Evolutionary conservation across 2,888 invertebrate species (phyloP), one percentile per base, ranked within the genome.

Genomic region (Acholoe squamosa): DNA sequence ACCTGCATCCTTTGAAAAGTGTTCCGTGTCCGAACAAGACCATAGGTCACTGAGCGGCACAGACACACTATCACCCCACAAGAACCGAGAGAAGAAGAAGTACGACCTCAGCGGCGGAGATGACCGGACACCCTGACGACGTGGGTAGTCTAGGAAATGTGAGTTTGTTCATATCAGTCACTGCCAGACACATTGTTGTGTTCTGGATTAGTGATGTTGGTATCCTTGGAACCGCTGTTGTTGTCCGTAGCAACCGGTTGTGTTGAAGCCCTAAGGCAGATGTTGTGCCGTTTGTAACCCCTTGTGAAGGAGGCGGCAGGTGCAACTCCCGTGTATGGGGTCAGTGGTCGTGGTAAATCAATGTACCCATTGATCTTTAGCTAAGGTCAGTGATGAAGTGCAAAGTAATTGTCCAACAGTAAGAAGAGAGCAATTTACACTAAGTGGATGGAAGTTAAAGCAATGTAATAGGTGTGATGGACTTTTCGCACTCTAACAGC

Each of bases 1-100:
- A 33, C 92, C 91, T 54, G 54, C 88, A 10, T 91, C 91, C 16
- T 89, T 91, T n/a, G 91, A 92, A 84, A 91, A 91, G 86, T 91
- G 90, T 67, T 89, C 84, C 25, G 90, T 91, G n/a, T 61, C 90
- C 0, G 86, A 76, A n/a, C 33, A 67, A n/a, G 89, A 90, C 54
- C 33, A 86, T 76, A n/a, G 76, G 84, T 51, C 54, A 34, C 61
- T 25, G 22, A 86, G 52, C 31, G 10, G 56, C 16, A n/a, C 1
- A 25, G 25, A 52, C 28, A 52, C 56, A 28, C 86, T 54, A 19
- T 86, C 86, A 0, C 86, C 86, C 14, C 86, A 54, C 56, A 86
- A 86, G 86, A 86, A 52, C 86, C 52, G 33, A 28, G 54, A 54
- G 86, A 86, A 86, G 86, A 86, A 86, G 28, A 86, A 86, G 31